phyloP scores from a whole-genome alignment of 2,797 vertebrate species.

The Sebastes minor region DNA sequence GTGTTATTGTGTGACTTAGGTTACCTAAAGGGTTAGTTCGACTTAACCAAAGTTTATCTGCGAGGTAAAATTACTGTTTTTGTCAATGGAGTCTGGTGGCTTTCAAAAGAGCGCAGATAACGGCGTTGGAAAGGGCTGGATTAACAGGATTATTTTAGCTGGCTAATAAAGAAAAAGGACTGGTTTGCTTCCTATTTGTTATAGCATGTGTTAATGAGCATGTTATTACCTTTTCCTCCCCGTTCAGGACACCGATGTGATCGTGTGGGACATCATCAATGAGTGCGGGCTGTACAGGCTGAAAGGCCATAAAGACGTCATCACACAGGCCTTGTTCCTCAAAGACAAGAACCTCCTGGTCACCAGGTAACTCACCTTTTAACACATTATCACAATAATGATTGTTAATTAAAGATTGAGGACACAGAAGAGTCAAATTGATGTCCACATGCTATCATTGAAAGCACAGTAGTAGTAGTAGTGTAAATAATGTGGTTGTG shows the following conservation, averaged over 20 bases:
- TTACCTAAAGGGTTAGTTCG: too few species aligned
- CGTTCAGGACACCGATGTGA: constrained; percentile 94
- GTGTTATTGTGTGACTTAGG: too few species aligned
- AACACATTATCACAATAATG: neutral
- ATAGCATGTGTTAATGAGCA: neutral
- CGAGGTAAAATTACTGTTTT: neutral
- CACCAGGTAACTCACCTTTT: constrained; percentile 83
- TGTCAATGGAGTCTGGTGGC: neutral
- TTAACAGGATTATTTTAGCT: neutral
- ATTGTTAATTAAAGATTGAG: too few species aligned
- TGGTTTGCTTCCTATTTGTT: neutral
- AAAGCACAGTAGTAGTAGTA: too few species aligned
- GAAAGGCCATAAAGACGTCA: constrained; percentile 92
- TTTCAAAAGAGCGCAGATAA: neutral
- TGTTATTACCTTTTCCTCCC: neutral
- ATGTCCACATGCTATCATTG: too few species aligned
- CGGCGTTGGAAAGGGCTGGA: neutral
- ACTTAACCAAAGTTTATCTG: too few species aligned
- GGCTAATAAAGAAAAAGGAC: neutral
- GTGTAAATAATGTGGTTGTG: too few species aligned
- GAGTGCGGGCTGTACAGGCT: constrained; percentile 95
- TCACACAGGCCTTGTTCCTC: constrained; percentile 91
- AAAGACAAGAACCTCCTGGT: constrained; percentile 92
- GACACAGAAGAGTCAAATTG: too few species aligned
- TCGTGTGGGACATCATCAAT: constrained; percentile 97